A percentile compares a stretch with the other conserved stretches of the same genome.
These are phyloP conservation scores for Hypothenemus hampei DNA, from an alignment of 1,140 invertebrate species.

Conservation along the genomic window DNA sequence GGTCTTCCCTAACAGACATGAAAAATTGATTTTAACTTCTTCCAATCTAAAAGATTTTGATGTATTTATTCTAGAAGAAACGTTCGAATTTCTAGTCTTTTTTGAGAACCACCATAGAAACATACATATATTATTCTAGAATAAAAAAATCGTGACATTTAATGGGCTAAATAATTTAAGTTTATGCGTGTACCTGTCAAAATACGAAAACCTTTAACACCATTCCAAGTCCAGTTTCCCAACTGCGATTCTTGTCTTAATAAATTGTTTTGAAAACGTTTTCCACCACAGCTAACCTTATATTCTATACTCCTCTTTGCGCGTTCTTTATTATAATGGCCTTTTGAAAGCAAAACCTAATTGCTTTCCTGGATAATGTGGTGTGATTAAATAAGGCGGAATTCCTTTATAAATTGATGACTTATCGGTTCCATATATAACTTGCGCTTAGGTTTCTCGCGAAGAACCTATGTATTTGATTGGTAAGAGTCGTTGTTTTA, in stretches of 20 bases:
- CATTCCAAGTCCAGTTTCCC: constrained; percentile 20
- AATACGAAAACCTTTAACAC: constrained; percentile 25
- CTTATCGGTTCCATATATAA: no score
- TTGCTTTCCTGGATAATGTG: constrained; percentile 13
- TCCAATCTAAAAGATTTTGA: constrained; percentile 8
- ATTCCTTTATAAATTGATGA: no score
- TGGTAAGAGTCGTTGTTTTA: no score
- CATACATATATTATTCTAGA: constrained; percentile 15
- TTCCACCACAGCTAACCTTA: constrained; percentile 19
- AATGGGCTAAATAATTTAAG: constrained; percentile 23
- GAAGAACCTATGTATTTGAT: no score
- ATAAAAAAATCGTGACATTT: constrained; percentile 17
- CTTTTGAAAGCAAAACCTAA: constrained; percentile 16
- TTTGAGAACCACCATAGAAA: constrained; percentile 1
- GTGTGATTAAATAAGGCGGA: constrained; percentile 1
- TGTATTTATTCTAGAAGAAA: constrained; percentile 8
- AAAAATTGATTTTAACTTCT: constrained; percentile 22
- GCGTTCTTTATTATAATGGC: constrained; percentile 17
- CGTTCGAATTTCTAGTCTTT: background rate
- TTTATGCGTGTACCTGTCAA: constrained; percentile 25
- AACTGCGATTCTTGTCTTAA: constrained; percentile 17
- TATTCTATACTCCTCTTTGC: constrained; percentile 15
- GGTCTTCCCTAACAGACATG: constrained; percentile 11
- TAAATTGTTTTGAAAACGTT: constrained; percentile 17
- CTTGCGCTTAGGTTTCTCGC: no score